A percentile compares a stretch with the other conserved stretches of the same genome.
phyloP scores from a whole-genome alignment of 2,888 invertebrate species.

The Caenorhabditis sp. region DNA sequence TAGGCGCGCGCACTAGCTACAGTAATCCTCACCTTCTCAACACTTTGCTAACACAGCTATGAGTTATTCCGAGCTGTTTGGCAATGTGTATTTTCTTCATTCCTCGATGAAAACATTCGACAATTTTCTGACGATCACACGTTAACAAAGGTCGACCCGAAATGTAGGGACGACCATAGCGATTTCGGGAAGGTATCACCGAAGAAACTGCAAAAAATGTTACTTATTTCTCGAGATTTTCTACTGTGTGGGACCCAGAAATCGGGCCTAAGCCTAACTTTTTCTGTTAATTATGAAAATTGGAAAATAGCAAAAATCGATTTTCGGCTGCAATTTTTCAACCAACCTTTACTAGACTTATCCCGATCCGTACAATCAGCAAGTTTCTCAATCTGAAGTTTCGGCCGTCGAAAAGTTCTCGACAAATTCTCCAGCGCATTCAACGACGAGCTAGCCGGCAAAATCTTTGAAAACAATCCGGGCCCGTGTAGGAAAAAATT shows the following conservation, averaged over 20 bases:
- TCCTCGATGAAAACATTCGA: constrained; percentile 57
- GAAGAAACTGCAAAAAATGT: constrained; percentile 26
- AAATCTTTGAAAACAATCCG: not conserved
- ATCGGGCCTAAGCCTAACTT: no score
- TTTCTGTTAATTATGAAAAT: no score
- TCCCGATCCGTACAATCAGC: not conserved
- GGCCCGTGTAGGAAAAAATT: constrained; percentile 31
- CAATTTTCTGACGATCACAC: constrained; percentile 61
- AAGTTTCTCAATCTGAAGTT: constrained; percentile 30
- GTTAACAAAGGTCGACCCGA: constrained; percentile 62
- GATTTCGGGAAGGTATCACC: constrained; percentile 54
- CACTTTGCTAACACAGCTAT: constrained; percentile 64
- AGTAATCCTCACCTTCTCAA: constrained; percentile 47
- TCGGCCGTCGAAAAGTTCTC: constrained; percentile 30
- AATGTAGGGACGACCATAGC: constrained; percentile 65
- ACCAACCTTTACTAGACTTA: not conserved
- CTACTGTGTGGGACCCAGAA: no score
- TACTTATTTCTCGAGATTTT: no score
- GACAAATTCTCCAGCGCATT: constrained; percentile 35
- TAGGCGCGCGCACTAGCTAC: not conserved
- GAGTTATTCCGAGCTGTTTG: constrained; percentile 60
- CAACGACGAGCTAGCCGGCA: constrained; percentile 18
- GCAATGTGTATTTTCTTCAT: constrained; percentile 64
- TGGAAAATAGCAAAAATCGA: no score
- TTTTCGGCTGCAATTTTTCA: not conserved